Evolutionary conservation across 2,888 invertebrate genomes (phyloP), one percentile per base, ranked within the genome.

Genomic region (Chouioia cunea): DNA sequence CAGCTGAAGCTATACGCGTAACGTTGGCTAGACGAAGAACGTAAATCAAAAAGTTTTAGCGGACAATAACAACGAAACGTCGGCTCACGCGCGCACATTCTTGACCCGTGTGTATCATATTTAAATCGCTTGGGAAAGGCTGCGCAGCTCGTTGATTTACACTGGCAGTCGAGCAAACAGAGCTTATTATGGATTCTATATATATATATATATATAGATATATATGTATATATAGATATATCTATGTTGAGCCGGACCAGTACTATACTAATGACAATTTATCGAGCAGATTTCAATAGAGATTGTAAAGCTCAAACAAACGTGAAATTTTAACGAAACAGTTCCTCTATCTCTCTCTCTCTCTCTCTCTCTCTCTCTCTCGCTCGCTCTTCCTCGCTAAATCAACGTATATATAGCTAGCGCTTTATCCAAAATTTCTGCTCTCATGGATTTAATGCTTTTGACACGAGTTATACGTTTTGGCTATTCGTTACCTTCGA

Each of bases 131-230:
- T 12, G 22, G 14, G 50, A 48, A 56, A 27, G 10, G 10, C 36
- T 10, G 36, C 18, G 12, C 16, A 15, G n/a, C 20, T 0, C 36
- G 27, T 58, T 60, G 65, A 70, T 70, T 70, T 70, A 70, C 44
- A 48, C 50, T 43, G 65, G 27, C 46, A 12, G 18, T n/a, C 50
- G 6, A 10, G 46, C 62, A 66, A 65, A 62, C 60, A 23, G 10
- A 57, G 65, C 62, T 65, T 62, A 65, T 71, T 65, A 62, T 57
- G 46, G 50, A 71, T 71, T 65, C 57, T 60, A 62, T 36, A 36
- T n/a, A n/a, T n/a, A n/a, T n/a, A n/a, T n/a, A n/a, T n/a, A n/a
- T n/a, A n/a, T n/a, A n/a, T n/a, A n/a, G n/a, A n/a, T n/a, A n/a
- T n/a, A n/a, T n/a, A n/a, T n/a, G n/a, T n/a, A n/a, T n/a, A n/a